phyloP scores from a whole-genome alignment of 2,113 vertebrate genomes.

The Pelusios castaneus region DNA sequence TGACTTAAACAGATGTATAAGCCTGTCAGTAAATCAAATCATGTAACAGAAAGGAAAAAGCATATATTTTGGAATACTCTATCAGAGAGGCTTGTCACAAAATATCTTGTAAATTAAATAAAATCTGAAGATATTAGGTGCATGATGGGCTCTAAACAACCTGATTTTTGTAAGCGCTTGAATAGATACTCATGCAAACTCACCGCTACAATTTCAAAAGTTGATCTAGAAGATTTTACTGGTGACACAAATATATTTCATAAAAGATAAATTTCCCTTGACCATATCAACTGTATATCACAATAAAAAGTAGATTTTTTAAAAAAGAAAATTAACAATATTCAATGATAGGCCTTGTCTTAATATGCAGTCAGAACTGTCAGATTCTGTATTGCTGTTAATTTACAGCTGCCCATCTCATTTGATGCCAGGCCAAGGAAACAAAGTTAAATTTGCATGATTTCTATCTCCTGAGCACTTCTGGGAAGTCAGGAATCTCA shows the following conservation, averaged over 20 bases:
- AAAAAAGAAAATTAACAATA: neutral
- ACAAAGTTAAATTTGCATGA: neutral
- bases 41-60: neutral
- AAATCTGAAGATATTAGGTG: slow-evolving; percentile 1
- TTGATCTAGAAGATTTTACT: neutral
- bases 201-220: neutral
- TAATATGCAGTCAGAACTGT: neutral
- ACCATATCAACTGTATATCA: neutral
- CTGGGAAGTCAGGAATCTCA: neutral
- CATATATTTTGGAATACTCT: neutral
- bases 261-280: neutral
- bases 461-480: neutral
- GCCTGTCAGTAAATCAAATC: rapidly evolving
- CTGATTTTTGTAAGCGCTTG: neutral
- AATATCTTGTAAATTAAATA: slow-evolving; percentile 1
- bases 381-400: neutral
- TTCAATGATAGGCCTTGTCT: neutral
- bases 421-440: neutral
- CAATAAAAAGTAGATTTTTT: neutral
- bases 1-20: neutral
- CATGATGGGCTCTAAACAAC: neutral
- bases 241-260: neutral
- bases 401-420: neutral
- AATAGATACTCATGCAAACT: slow-evolving; percentile 10
- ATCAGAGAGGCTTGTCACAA: neutral